Percentiles rank a stretch among this genome's conserved stretches.
Evolutionary conservation across 2,113 vertebrate genomes (phyloP).

Genomic region (Amphilophus citrinellus): DNA sequence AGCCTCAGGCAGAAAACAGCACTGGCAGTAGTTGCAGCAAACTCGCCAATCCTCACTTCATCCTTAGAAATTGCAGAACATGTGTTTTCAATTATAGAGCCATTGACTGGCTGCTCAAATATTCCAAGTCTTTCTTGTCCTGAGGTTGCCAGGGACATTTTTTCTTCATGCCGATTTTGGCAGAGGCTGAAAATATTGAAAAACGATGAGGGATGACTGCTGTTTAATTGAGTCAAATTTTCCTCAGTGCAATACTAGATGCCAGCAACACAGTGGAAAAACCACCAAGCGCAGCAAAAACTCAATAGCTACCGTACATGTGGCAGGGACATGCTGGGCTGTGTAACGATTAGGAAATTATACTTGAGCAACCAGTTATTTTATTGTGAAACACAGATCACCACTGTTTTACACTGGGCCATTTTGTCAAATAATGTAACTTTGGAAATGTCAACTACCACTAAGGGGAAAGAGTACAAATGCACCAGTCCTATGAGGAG

Average conservation of each 20-base stretch:
- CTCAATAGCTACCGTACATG: constrained; percentile 26
- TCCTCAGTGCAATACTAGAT: constrained; percentile 15
- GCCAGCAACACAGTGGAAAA: background rate
- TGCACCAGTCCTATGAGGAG: too few species aligned
- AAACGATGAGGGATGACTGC: background rate
- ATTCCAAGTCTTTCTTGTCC: constrained; percentile 42
- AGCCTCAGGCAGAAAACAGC: background rate
- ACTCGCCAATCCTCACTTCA: constrained; percentile 3
- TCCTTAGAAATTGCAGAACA: constrained; percentile 50
- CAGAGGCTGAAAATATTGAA: constrained; percentile 17
- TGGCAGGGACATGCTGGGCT: constrained; percentile 27
- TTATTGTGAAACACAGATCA: too few species aligned
- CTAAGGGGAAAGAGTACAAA: too few species aligned
- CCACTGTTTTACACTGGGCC: too few species aligned
- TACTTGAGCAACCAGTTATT: background rate
- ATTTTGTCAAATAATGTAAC: too few species aligned
- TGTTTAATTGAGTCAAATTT: constrained; percentile 44
- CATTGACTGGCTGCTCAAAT: constrained; percentile 30
- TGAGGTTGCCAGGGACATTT: constrained; percentile 17
- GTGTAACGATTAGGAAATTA: background rate
- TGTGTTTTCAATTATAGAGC: constrained; percentile 68
- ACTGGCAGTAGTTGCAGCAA: background rate
- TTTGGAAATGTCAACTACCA: too few species aligned
- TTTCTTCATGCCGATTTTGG: constrained; percentile 34
- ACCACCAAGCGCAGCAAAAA: constrained; percentile 20